Conservation (phyloP, 2,888 invertebrate genomes). For the Andricus curvator region DNA sequence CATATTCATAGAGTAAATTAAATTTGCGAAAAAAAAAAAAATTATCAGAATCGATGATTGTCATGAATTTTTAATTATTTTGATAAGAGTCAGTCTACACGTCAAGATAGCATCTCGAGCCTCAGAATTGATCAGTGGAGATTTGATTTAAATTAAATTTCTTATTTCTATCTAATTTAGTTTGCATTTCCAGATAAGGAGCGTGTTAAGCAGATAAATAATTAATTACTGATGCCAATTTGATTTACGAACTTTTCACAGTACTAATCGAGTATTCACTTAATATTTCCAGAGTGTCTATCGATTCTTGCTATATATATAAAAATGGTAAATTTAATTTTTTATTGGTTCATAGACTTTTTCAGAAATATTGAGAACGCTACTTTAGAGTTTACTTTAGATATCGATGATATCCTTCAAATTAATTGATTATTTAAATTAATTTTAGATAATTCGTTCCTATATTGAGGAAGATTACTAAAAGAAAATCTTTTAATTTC, state of each 20-base stretch:
- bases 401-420: no score
- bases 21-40: slow-evolving; percentile 1
- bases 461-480: no score
- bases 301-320: no score
- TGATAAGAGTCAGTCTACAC: not conserved
- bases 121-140: not conserved
- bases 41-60: not conserved
- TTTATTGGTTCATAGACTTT: no score
- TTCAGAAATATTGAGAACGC: no score
- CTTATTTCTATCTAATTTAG: not conserved
- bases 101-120: not conserved
- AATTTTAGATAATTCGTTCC: no score
- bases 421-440: no score
- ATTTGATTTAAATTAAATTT: not conserved
- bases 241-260: not conserved
- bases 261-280: not conserved
- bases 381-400: no score
- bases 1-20: not conserved
- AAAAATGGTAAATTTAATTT: no score
- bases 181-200: slow-evolving; percentile 4
- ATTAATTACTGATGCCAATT: slow-evolving; percentile 3
- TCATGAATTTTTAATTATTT: not conserved
- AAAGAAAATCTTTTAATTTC: no score
- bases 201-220: not conserved
- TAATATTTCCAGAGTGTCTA: not conserved